Conservation (phyloP, 2,888 invertebrate species). For the Choristoneura rosaceana region DNA sequence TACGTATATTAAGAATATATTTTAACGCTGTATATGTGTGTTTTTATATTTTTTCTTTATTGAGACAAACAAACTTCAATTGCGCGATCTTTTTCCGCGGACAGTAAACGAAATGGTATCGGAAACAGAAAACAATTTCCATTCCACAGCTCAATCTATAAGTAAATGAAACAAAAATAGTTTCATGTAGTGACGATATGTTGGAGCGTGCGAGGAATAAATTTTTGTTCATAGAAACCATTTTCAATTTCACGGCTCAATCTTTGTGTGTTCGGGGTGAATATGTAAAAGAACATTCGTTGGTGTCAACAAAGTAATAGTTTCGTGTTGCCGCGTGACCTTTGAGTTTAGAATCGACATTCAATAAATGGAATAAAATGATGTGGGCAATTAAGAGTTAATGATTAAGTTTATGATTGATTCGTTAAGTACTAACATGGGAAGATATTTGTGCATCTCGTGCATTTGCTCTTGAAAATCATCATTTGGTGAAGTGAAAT, state of each 20-base stretch:
- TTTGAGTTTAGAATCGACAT: slow-evolving; percentile 70
- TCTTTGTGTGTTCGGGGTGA: slow-evolving; percentile 83
- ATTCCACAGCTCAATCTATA: slow-evolving; percentile 43
- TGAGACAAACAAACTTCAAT: slow-evolving; percentile 6
- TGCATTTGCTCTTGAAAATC: too few species aligned
- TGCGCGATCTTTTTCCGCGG: slow-evolving; percentile 6
- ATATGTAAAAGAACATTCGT: slow-evolving; percentile 83
- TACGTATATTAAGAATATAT: too few species aligned
- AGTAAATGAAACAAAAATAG: slow-evolving; percentile 55
- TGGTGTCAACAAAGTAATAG: slow-evolving; percentile 84
- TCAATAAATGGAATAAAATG: slow-evolving; percentile 58
- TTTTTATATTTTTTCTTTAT: neutral
- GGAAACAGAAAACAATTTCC: slow-evolving; percentile 30
- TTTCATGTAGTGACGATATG: slow-evolving; percentile 72
- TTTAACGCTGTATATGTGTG: too few species aligned
- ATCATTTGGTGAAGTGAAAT: too few species aligned
- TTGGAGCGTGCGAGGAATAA: slow-evolving; percentile 77
- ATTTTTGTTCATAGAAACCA: slow-evolving; percentile 83
- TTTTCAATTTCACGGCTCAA: slow-evolving; percentile 85
- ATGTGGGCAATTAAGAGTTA: neutral
- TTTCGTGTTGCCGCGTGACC: slow-evolving; percentile 79
- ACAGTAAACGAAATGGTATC: slow-evolving; percentile 25
- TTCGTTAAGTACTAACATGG: too few species aligned
- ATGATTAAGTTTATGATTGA: neutral
- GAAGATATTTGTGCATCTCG: too few species aligned